Conservation (phyloP, 2,797 vertebrate genomes). For the Neosilurus hyrtlii region DNA sequence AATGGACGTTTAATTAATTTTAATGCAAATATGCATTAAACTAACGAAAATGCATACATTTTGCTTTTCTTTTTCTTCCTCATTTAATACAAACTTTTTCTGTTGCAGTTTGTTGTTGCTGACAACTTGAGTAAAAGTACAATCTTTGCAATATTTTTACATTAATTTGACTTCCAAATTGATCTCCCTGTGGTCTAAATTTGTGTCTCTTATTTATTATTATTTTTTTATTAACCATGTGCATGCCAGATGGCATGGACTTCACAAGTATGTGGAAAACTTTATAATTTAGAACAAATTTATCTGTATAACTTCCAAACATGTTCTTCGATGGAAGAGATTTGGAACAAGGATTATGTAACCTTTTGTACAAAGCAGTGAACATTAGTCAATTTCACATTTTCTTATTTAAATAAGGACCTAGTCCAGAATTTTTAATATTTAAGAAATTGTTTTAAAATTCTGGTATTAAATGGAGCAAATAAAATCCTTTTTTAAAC, state of each 20-base stretch:
- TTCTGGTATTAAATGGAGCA: neutral
- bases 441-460: neutral
- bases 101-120: too few relatives aligned
- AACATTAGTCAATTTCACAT: neutral
- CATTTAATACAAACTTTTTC: neutral
- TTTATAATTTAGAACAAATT: neutral
- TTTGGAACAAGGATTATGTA: neutral
- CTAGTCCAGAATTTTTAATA: neutral
- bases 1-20: neutral
- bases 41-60: neutral
- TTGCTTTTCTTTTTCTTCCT: neutral
- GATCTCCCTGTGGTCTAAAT: too few relatives aligned
- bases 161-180: neutral
- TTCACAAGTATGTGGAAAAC: neutral
- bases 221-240: rapidly evolving
- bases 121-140: too few relatives aligned
- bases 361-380: conserved; percentile 4
- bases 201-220: too few relatives aligned
- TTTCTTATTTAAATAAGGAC: neutral
- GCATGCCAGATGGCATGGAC: neutral
- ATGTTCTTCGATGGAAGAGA: neutral
- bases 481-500: too few relatives aligned
- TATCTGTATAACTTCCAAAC: neutral
- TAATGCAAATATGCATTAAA: neutral
- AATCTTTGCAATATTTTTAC: neutral